Evolutionary conservation across 2,888 invertebrate genomes (phyloP).

Genomic region (Limnephilus marmoratus): DNA sequence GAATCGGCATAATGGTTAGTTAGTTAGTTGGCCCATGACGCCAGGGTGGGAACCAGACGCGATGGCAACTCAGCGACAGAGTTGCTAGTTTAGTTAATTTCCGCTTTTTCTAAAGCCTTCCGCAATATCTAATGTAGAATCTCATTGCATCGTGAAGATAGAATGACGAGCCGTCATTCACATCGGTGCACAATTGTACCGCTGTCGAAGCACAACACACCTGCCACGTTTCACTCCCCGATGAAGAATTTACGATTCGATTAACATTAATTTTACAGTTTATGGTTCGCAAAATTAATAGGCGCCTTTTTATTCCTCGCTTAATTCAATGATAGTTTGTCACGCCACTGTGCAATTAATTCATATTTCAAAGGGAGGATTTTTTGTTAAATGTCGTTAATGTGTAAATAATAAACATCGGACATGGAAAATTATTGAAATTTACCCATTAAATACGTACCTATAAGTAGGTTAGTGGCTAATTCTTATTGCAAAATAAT

Average conservation of each 20-base stretch:
- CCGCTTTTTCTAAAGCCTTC: no score
- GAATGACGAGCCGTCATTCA: not conserved
- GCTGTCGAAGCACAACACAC: not conserved
- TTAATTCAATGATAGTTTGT: not conserved
- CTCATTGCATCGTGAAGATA: not conserved
- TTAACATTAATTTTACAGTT: slow-evolving; percentile 28
- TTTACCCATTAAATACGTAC: not conserved
- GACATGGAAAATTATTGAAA: not conserved
- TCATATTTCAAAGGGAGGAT: not conserved
- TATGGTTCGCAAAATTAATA: not conserved
- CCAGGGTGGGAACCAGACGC: no score
- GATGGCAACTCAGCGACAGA: no score
- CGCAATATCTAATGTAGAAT: not conserved
- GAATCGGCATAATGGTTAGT: no score
- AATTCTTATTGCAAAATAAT: not conserved
- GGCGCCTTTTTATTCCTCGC: not conserved
- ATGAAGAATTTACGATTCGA: not conserved
- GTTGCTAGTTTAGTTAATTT: no score
- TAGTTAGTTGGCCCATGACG: no score
- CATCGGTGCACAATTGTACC: not conserved
- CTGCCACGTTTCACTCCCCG: not conserved
- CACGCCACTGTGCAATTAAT: slow-evolving; percentile 16
- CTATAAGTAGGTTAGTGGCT: not conserved
- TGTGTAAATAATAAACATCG: not conserved
- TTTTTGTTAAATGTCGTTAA: not conserved